A percentile compares a stretch with the other conserved stretches of the same genome.
phyloP scores from a whole-genome alignment of 2,888 invertebrate species.

The Caenorhabditis sp. region DNA sequence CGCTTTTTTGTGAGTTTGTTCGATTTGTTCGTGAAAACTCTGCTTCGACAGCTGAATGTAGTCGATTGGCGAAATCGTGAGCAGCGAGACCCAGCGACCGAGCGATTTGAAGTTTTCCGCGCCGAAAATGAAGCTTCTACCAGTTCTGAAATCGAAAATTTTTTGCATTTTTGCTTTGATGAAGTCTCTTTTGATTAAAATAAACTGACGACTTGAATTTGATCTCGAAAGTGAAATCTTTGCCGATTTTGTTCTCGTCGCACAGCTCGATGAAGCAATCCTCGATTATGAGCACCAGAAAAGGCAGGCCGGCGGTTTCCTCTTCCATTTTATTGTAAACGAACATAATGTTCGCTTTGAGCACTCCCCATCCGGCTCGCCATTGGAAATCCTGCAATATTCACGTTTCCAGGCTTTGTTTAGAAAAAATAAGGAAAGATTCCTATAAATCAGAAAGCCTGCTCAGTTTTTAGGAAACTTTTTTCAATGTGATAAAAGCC shows the following conservation, averaged over 20 bases:
- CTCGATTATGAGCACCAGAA: conserved; percentile 75
- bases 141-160: conserved; percentile 58
- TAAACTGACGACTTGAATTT: conserved; percentile 76
- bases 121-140: conserved; percentile 69
- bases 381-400: conserved; percentile 75
- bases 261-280: conserved; percentile 77
- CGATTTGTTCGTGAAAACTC: conserved; percentile 68
- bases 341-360: conserved; percentile 77
- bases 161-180: neutral
- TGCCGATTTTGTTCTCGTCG: conserved; percentile 77
- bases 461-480: too few species aligned
- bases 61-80: conserved; percentile 77
- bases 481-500: neutral
- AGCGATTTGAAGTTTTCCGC: conserved; percentile 73
- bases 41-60: conserved; percentile 77
- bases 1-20: conserved; percentile 49
- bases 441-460: too few species aligned
- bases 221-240: conserved; percentile 75
- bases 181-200: neutral
- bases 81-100: conserved; percentile 75
- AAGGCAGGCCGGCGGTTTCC: conserved; percentile 62
- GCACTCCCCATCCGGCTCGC: conserved; percentile 71
- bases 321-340: conserved; percentile 70
- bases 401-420: neutral
- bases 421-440: too few species aligned